phyloP scores from a whole-genome alignment of 2,888 invertebrate genomes.

The Ormia ochracea region DNA sequence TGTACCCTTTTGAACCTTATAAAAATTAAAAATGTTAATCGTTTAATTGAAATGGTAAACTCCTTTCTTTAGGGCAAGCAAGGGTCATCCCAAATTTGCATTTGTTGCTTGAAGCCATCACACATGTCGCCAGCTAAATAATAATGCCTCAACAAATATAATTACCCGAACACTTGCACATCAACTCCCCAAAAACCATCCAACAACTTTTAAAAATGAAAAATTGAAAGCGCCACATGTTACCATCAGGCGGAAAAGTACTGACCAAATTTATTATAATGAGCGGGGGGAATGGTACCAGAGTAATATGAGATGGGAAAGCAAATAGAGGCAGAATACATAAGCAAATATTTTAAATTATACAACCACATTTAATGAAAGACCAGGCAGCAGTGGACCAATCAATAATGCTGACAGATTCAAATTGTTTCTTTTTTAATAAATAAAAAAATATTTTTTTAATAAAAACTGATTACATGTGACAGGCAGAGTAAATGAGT shows the following conservation, averaged over 20 bases:
- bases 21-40: no score
- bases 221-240: background rate
- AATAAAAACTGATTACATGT: no score
- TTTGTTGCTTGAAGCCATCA: no score
- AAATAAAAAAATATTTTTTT: background rate
- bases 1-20: no score
- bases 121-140: no score
- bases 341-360: background rate
- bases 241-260: background rate
- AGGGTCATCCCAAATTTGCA: no score
- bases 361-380: background rate
- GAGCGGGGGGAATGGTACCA: background rate
- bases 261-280: slow-evolving; percentile 10
- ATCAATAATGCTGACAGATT: background rate
- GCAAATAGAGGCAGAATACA: background rate
- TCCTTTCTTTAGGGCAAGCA: no score
- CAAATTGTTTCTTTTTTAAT: background rate
- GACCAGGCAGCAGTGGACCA: background rate
- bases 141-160: no score
- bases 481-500: no score
- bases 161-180: no score
- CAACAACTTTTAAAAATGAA: background rate
- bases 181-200: background rate
- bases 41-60: no score
- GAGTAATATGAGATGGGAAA: background rate